phyloP scores from a whole-genome alignment of 2,888 invertebrate species.

The Lasioglossum vierecki region DNA sequence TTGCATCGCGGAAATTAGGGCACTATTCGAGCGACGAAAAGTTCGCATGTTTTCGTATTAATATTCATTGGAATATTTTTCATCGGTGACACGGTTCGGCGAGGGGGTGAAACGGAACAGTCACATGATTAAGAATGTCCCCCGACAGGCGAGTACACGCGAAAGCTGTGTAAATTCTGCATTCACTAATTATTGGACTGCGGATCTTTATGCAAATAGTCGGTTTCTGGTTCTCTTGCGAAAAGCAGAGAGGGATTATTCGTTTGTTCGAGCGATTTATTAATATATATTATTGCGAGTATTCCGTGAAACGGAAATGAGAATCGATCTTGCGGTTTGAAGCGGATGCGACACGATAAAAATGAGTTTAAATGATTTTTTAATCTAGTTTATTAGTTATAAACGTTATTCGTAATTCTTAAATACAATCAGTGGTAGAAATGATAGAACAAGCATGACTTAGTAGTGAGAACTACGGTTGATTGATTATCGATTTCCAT shows the following conservation, averaged over 20 bases:
- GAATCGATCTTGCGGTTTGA: neutral
- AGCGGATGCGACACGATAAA: neutral
- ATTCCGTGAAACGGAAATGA: neutral
- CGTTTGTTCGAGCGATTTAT: neutral
- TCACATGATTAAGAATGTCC: neutral
- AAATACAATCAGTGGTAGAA: neutral
- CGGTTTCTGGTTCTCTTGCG: neutral
- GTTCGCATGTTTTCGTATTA: neutral
- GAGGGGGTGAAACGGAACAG: neutral
- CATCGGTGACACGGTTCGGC: neutral
- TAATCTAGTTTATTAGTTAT: neutral
- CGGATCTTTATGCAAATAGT: neutral
- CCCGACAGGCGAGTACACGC: neutral
- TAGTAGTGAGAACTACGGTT: neutral
- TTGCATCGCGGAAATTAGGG: neutral
- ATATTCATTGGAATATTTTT: slow-evolving; percentile 2
- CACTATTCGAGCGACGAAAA: neutral
- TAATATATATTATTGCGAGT: neutral
- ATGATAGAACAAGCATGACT: neutral
- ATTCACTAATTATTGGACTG: neutral
- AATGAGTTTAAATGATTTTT: neutral
- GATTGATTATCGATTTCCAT: neutral
- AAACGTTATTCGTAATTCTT: neutral
- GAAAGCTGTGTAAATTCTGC: neutral
- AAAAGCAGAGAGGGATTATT: neutral